Percentiles rank a stretch among this genome's conserved stretches.
Conservation (phyloP, 1,140 invertebrate species). For the Mactra quadrangularis region DNA sequence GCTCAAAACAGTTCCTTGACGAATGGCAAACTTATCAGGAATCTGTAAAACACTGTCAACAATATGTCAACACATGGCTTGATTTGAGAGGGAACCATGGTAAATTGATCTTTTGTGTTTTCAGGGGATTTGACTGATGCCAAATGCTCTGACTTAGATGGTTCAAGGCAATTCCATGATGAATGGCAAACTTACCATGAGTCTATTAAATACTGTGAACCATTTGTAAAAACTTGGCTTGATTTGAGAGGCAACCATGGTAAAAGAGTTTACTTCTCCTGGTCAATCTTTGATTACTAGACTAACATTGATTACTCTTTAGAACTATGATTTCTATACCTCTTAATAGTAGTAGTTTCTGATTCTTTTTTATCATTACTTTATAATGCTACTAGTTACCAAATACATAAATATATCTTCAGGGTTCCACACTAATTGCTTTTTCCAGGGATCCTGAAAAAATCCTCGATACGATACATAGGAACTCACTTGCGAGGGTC, state of each 20-base stretch:
- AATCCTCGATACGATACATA: too few relatives aligned
- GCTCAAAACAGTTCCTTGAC: constrained; percentile 91
- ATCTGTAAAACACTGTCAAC: constrained; percentile 88
- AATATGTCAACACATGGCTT: constrained; percentile 87
- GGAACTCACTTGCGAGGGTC: too few relatives aligned
- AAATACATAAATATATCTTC: too few relatives aligned
- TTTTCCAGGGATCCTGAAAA: too few relatives aligned
- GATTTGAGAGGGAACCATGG: constrained; percentile 98
- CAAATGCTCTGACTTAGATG: constrained; percentile 90
- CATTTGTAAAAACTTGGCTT: constrained; percentile 87
- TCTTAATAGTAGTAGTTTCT: background rate
- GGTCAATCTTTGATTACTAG: too few relatives aligned
- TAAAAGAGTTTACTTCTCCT: constrained; percentile 82
- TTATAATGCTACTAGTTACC: too few relatives aligned
- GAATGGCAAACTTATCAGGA: constrained; percentile 94
- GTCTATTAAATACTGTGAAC: constrained; percentile 88
- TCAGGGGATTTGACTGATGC: constrained; percentile 96
- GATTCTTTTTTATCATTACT: too few relatives aligned
- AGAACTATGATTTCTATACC: background rate
- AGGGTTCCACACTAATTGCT: too few relatives aligned
- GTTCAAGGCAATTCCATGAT: constrained; percentile 91
- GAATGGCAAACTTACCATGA: constrained; percentile 94
- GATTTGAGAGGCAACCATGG: constrained; percentile 98
- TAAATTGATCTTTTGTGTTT: constrained; percentile 82
- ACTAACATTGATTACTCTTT: too few relatives aligned